phyloP scores from a whole-genome alignment of 2,888 invertebrate species.

The Microctonus hyperodae region DNA sequence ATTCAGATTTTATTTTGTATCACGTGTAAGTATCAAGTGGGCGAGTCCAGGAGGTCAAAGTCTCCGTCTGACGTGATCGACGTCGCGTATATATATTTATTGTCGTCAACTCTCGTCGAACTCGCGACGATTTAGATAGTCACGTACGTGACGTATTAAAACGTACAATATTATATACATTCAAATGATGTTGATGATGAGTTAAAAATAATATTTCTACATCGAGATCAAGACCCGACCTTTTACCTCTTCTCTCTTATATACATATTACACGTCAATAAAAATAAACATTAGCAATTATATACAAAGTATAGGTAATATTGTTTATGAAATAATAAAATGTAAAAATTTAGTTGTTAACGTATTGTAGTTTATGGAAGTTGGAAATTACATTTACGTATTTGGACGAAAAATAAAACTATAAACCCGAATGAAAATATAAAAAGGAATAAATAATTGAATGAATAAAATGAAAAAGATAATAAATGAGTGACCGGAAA shows the following conservation, averaged over 20 bases:
- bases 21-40: conserved; percentile 19
- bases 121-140: conserved; percentile 18
- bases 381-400: too few relatives aligned
- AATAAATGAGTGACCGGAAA: conserved; percentile 15
- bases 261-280: neutral
- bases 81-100: neutral
- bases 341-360: too few relatives aligned
- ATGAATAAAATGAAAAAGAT: neutral
- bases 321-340: too few relatives aligned
- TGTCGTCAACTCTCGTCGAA: conserved; percentile 1
- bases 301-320: too few relatives aligned
- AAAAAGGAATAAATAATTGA: too few relatives aligned
- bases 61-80: conserved; percentile 23
- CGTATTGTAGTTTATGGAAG: too few relatives aligned
- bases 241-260: conserved; percentile 16
- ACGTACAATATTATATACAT: conserved; percentile 16
- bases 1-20: conserved; percentile 1
- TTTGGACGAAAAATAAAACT: too few relatives aligned
- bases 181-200: conserved; percentile 2
- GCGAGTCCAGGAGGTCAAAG: conserved; percentile 27
- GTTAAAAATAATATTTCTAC: conserved; percentile 28
- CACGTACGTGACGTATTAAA: conserved; percentile 26
- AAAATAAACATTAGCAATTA: neutral
- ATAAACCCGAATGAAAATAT: too few relatives aligned
- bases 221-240: conserved; percentile 16